phyloP scores from a whole-genome alignment of 1,140 invertebrate species.

The Drosophila arizonae region DNA sequence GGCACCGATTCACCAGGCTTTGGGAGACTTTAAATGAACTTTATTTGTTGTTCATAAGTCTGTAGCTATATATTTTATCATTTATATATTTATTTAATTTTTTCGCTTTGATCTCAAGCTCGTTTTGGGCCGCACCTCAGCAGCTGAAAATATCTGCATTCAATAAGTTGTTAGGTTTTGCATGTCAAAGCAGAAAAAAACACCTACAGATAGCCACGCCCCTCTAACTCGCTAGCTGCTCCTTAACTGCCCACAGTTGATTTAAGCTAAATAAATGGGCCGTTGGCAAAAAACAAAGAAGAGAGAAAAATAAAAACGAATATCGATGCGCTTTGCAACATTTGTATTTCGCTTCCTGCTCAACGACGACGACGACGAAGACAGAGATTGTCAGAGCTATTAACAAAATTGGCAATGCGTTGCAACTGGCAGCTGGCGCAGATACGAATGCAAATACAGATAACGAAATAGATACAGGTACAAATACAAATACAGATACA shows the following conservation, averaged over 20 bases:
- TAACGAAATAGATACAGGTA: neutral
- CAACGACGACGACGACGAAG: slow-evolving; percentile 15
- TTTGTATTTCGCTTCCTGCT: slow-evolving; percentile 67
- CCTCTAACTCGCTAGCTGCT: neutral
- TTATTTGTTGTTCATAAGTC: too few species aligned
- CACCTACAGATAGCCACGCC: neutral
- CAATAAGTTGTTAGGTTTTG: slow-evolving; percentile 12
- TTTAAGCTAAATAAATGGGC: slow-evolving; percentile 37
- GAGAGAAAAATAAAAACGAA: neutral
- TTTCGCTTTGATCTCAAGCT: neutral
- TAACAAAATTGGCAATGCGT: slow-evolving; percentile 66
- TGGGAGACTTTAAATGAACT: too few species aligned
- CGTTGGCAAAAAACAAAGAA: slow-evolving; percentile 37
- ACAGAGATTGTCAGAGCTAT: slow-evolving; percentile 60
- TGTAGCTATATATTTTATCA: neutral
- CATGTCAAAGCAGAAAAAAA: neutral
- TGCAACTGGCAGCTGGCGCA: slow-evolving; percentile 46
- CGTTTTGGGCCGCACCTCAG: slow-evolving; percentile 2
- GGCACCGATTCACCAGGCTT: neutral
- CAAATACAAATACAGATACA: slow-evolving; percentile 2
- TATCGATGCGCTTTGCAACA: slow-evolving; percentile 61
- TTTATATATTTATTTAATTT: neutral
- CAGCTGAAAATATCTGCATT: neutral
- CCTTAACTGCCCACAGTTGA: slow-evolving; percentile 3
- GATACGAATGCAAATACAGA: slow-evolving; percentile 5